phyloP scores from a whole-genome alignment of 1,140 invertebrate species.

The Drosophila parabipectinata region DNA sequence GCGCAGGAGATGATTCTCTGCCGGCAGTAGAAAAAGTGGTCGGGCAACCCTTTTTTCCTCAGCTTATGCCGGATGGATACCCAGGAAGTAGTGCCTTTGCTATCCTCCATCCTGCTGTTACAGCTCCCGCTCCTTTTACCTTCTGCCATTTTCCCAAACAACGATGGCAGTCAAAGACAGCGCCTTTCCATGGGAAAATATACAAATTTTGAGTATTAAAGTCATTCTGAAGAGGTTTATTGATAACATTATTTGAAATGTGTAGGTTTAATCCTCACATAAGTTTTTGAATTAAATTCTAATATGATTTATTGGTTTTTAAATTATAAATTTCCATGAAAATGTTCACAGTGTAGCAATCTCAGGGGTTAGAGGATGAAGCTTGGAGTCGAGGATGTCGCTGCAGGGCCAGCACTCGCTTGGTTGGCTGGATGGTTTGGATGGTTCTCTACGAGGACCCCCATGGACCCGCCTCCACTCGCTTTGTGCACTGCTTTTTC shows the following conservation, averaged over 20 bases:
- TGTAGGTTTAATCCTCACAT: background rate
- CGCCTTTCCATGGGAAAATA: conserved; percentile 23
- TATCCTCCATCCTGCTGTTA: conserved; percentile 16
- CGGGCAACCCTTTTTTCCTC: conserved; percentile 65
- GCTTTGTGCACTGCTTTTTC: conserved; percentile 83
- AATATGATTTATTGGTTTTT: background rate
- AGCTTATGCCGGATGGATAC: conserved; percentile 79
- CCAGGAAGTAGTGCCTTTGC: conserved; percentile 76
- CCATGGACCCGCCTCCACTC: conserved; percentile 36
- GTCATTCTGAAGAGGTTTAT: background rate
- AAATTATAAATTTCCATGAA: background rate
- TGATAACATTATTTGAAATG: background rate
- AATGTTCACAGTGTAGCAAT: conserved; percentile 17
- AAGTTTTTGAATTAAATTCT: background rate
- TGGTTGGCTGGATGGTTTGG: conserved; percentile 45
- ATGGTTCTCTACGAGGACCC: conserved; percentile 37
- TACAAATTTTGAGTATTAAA: background rate
- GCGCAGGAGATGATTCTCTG: conserved; percentile 45
- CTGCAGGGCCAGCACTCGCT: conserved; percentile 65
- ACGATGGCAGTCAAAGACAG: conserved; percentile 65
- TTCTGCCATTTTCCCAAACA: conserved; percentile 13
- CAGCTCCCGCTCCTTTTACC: conserved; percentile 7
- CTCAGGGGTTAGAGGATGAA: conserved; percentile 17
- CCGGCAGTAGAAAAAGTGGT: conserved; percentile 62
- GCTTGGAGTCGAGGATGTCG: conserved; percentile 37